Percentiles rank a stretch among this genome's conserved stretches.
phyloP scores from a whole-genome alignment of 2,797 vertebrate genomes.

The Tenualosa thibaudeaui region DNA sequence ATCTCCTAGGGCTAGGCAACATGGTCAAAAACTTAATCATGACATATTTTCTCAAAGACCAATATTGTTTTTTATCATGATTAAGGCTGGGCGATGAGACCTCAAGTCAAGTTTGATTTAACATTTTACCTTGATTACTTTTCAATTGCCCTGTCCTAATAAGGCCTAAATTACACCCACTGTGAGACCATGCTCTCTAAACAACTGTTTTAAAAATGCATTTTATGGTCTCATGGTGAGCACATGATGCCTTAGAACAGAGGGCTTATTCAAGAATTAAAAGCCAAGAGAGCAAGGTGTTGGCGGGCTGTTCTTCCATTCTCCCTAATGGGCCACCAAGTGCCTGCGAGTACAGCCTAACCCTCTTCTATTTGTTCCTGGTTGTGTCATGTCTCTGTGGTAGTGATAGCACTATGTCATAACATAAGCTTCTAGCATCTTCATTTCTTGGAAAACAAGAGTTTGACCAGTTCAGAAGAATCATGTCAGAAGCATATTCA shows the following conservation, averaged over 20 bases:
- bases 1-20: too few species aligned
- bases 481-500: not conserved
- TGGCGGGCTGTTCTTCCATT: slow-evolving; percentile 18
- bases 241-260: too few species aligned
- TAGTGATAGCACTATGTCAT: not conserved
- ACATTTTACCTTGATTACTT: too few species aligned
- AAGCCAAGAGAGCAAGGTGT: slow-evolving; percentile 9
- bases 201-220: not conserved
- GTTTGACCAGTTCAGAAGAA: not conserved
- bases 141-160: too few species aligned
- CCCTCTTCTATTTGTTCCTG: not conserved
- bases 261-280: not conserved
- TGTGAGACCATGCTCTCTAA: not conserved
- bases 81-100: too few species aligned
- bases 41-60: too few species aligned
- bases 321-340: not conserved
- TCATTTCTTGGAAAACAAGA: not conserved
- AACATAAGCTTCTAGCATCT: not conserved
- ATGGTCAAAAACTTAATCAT: too few species aligned
- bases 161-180: too few species aligned
- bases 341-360: not conserved
- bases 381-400: slow-evolving; percentile 12
- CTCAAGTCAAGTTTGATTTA: too few species aligned
- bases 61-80: too few species aligned
- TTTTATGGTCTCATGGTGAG: not conserved